Evolutionary conservation across 2,113 vertebrate species (phyloP).

Genomic region (Cyprinodon tularosa): DNA sequence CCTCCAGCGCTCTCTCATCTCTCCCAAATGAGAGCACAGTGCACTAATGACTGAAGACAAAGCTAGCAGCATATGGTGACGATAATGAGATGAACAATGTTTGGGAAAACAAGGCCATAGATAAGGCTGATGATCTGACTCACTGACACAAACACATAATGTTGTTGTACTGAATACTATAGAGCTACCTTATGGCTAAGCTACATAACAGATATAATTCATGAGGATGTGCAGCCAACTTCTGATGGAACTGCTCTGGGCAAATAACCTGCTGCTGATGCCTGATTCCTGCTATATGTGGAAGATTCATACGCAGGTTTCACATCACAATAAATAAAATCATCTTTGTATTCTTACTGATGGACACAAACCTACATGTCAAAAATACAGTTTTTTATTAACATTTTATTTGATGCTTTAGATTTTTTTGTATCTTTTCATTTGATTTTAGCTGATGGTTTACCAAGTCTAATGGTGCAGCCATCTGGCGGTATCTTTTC

Average conservation of each 20-base stretch:
- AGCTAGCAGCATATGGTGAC: constrained; percentile 69
- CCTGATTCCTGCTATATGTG: constrained; percentile 19
- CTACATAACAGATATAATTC: constrained; percentile 57
- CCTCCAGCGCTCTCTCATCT: constrained; percentile 23
- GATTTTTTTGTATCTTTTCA: too few relatives aligned
- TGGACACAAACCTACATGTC: neutral
- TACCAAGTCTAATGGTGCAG: too few relatives aligned
- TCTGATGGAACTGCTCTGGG: constrained; percentile 37
- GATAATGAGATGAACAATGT: constrained; percentile 71
- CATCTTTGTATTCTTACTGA: neutral
- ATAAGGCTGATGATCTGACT: constrained; percentile 52
- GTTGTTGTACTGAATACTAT: constrained; percentile 17
- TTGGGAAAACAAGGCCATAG: constrained; percentile 64
- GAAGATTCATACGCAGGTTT: neutral
- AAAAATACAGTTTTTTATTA: too few relatives aligned
- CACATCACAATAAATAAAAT: neutral
- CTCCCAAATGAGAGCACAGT: constrained; percentile 50
- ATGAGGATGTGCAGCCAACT: constrained; percentile 35
- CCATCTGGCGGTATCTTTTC: neutral
- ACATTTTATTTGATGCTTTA: too few relatives aligned
- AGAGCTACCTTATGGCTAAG: constrained; percentile 39
- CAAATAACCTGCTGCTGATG: constrained; percentile 25
- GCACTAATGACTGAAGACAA: constrained; percentile 63
- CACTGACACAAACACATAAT: constrained; percentile 22
- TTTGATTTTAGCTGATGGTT: too few relatives aligned